Evolutionary conservation across 2,797 vertebrate genomes (phyloP).

Genomic region (Nannoperca australis): DNA sequence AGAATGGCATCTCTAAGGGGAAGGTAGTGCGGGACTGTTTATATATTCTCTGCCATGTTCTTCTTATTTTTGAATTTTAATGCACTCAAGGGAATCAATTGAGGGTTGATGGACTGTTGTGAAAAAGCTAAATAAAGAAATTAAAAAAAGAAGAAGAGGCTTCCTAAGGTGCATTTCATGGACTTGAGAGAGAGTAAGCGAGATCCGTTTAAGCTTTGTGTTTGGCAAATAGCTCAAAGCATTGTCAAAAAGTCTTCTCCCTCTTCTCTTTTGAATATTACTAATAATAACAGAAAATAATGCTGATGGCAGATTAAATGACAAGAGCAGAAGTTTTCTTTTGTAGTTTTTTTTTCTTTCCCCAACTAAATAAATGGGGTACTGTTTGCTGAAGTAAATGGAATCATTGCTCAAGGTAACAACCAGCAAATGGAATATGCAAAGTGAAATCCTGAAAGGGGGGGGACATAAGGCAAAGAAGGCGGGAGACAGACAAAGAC

Average conservation of each 20-base stretch:
- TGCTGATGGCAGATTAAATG: slow-evolving; percentile 73
- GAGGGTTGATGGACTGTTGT: slow-evolving; percentile 66
- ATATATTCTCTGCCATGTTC: slow-evolving; percentile 44
- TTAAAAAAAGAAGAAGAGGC: background rate
- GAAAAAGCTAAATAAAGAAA: slow-evolving; percentile 20
- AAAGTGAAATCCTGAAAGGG: slow-evolving; percentile 79
- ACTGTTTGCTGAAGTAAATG: slow-evolving; percentile 80
- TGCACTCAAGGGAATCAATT: slow-evolving; percentile 62
- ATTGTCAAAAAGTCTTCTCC: slow-evolving; percentile 58
- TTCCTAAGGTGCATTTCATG: slow-evolving; percentile 38
- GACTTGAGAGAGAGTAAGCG: slow-evolving; percentile 41
- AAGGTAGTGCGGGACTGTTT: slow-evolving; percentile 48
- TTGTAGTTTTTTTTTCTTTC: slow-evolving; percentile 2
- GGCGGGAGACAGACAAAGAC: slow-evolving; percentile 56
- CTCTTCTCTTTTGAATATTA: slow-evolving; percentile 66
- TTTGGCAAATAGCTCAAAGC: slow-evolving; percentile 71
- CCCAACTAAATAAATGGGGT: slow-evolving; percentile 72
- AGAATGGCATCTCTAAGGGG: slow-evolving; percentile 54
- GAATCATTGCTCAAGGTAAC: slow-evolving; percentile 89
- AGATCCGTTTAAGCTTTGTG: slow-evolving; percentile 61
- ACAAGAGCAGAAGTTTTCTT: slow-evolving; percentile 45
- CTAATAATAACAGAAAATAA: slow-evolving; percentile 67
- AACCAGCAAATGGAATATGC: slow-evolving; percentile 88
- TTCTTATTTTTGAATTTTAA: slow-evolving; percentile 68
- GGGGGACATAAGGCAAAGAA: slow-evolving; percentile 55